Percentiles rank a stretch among this genome's conserved stretches.
phyloP scores from a whole-genome alignment of 2,113 vertebrate genomes.

The Gambusia holbrooki region DNA sequence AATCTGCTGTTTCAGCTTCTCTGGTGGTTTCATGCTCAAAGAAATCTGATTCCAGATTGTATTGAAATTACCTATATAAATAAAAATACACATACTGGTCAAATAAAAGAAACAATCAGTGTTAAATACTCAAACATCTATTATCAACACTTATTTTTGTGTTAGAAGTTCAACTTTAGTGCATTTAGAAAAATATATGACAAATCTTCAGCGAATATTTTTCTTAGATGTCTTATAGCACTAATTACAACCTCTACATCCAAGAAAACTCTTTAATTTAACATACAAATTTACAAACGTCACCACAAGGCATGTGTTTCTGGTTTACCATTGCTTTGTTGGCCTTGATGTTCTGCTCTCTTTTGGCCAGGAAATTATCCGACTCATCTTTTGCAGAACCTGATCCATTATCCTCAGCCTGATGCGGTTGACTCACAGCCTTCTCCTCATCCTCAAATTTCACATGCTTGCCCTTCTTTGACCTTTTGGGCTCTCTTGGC shows the following conservation, averaged over 20 bases:
- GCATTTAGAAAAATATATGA: background rate
- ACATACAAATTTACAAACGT: background rate
- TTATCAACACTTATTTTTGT: background rate
- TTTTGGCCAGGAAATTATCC: constrained; percentile 67
- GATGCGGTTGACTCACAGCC: background rate
- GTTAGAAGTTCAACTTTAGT: background rate
- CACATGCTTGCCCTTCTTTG: constrained; percentile 23
- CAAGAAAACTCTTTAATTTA: background rate
- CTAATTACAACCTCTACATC: background rate
- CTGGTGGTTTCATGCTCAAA: too few species aligned
- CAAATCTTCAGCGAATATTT: background rate
- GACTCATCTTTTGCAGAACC: constrained; percentile 51
- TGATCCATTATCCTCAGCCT: constrained; percentile 4
- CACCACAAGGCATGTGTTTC: background rate
- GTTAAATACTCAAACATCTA: background rate
- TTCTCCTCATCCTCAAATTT: constrained; percentile 40
- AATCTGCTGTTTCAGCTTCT: too few species aligned
- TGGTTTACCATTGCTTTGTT: constrained; percentile 81
- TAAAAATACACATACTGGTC: background rate
- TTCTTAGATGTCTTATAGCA: background rate
- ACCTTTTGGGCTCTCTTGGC: background rate
- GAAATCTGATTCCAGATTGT: too few species aligned
- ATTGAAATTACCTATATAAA: too few species aligned
- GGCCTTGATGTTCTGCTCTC: constrained; percentile 77
- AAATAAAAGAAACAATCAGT: background rate